Evolutionary conservation across 1,140 invertebrate species (phyloP).

Genomic region (Calliphora vicina): DNA sequence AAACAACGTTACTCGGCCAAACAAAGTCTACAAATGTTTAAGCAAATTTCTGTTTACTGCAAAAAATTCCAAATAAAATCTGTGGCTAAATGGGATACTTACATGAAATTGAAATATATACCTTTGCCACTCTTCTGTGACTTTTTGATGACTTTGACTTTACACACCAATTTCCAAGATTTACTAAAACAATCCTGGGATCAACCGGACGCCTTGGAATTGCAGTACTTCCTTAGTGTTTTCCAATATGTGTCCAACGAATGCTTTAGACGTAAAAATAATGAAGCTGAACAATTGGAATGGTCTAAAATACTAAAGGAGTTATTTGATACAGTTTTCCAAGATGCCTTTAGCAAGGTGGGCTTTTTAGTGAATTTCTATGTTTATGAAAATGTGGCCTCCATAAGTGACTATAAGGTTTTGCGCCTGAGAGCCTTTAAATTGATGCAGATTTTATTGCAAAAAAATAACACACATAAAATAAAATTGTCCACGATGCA

Average conservation of each 20-base stretch:
- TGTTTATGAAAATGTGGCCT: conserved; percentile 46
- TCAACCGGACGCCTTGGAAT: conserved; percentile 38
- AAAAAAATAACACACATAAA: conserved; percentile 9
- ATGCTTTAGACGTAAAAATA: conserved; percentile 33
- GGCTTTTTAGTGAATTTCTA: conserved; percentile 66
- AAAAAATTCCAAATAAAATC: conserved; percentile 40
- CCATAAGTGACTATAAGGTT: conserved; percentile 44
- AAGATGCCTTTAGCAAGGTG: conserved; percentile 63
- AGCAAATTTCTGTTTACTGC: conserved; percentile 41
- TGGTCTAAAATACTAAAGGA: conserved; percentile 48
- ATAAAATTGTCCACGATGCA: conserved; percentile 39
- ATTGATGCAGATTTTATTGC: conserved; percentile 48
- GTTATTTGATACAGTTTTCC: conserved; percentile 61
- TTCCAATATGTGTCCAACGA: conserved; percentile 39
- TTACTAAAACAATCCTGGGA: conserved; percentile 45
- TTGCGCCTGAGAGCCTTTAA: conserved; percentile 49
- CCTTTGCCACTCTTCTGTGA: conserved; percentile 52
- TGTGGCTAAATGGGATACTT: conserved; percentile 7
- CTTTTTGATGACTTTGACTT: conserved; percentile 46
- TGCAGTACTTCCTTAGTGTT: conserved; percentile 42
- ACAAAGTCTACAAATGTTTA: conserved; percentile 47
- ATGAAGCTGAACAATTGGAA: conserved; percentile 39
- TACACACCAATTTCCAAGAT: conserved; percentile 45
- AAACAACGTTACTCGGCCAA: conserved; percentile 38
- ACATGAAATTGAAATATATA: conserved; percentile 26